Evolutionary conservation across 2,113 vertebrate genomes (phyloP), one percentile per base, ranked within the genome.

Genomic region (Rafetus swinhoei): DNA sequence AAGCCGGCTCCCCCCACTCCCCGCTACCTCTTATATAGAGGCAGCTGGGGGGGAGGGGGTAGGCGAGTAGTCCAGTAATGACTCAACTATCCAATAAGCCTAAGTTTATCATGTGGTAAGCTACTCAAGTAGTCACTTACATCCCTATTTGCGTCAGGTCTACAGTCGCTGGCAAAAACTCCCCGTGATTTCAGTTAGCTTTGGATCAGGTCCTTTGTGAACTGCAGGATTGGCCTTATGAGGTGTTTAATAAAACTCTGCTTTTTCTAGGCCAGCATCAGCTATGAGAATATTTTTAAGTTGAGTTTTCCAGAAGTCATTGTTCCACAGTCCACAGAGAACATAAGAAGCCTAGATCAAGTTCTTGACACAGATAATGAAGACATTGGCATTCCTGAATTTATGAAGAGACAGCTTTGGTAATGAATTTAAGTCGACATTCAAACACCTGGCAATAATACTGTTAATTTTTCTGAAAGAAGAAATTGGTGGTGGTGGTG

Each of bases 271-370:
- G 94, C 82, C 84, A 35, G 32, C 14, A 62, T 92, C 88, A 95
- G 50, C 93, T 97, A 53, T 92, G 97, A 97, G 91, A 77, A 96
- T n/a, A 86, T 95, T 84, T 96, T 98, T 88, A 97, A 96, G 85
- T 9, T 87, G 88, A 59, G 90, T 77, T 98, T 98, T 97, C 98
- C 96, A 86, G 97, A 98, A 84, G 24, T 97, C 53, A 85, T 95
- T 35, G 89, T 96, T 27, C 81, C 87, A 13, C 95, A 96, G 60
- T 93, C 85, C 35, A 57, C 65, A n/a, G 97, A 97, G 57, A 95
- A 77, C 19, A 12, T 97, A 80, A 95, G 94, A 50, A 90, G 93
- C 86, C 94, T 98, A 84, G 88, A 95, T 62, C 87, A 89, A 92
- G 62, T 97, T 54, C 87, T 98, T 93, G 85, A 85, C 79, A 56